Evolutionary conservation across 2,113 vertebrate genomes (phyloP).

Genomic region (Mungos mungo): DNA sequence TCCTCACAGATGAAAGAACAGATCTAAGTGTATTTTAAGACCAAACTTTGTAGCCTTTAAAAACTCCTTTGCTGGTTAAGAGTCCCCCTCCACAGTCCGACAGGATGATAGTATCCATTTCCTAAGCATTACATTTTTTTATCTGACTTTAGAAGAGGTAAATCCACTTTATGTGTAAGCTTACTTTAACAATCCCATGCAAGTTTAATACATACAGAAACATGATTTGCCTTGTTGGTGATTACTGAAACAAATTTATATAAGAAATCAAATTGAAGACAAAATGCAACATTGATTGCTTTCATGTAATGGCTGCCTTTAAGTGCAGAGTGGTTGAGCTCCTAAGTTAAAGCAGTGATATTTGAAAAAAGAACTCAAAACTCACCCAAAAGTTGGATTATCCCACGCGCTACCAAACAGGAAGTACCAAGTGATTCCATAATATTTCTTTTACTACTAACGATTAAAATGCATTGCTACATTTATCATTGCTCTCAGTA

Average conservation of each 20-base stretch:
- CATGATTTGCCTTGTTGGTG: neutral
- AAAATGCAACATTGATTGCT: constrained; percentile 26
- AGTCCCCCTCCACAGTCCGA: neutral
- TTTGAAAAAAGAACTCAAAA: neutral
- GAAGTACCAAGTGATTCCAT: neutral
- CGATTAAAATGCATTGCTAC: neutral
- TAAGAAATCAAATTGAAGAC: constrained; percentile 47
- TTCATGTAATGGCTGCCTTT: neutral
- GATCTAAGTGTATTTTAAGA: neutral
- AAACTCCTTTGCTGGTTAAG: neutral
- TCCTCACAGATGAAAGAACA: neutral
- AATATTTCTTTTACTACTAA: constrained; percentile 7
- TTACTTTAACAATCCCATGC: neutral
- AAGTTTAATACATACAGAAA: neutral
- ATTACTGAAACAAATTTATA: constrained; percentile 36
- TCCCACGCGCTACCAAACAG: neutral
- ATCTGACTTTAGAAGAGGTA: neutral
- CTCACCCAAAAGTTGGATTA: neutral
- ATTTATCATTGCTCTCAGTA: neutral
- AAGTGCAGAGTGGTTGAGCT: neutral
- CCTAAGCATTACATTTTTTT: neutral
- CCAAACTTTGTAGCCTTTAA: neutral
- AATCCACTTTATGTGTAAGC: neutral
- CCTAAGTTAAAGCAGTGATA: neutral
- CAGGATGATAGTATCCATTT: neutral